phyloP scores from a whole-genome alignment of 2,113 vertebrate genomes.

The Pseudolaguvia tuberculata region DNA sequence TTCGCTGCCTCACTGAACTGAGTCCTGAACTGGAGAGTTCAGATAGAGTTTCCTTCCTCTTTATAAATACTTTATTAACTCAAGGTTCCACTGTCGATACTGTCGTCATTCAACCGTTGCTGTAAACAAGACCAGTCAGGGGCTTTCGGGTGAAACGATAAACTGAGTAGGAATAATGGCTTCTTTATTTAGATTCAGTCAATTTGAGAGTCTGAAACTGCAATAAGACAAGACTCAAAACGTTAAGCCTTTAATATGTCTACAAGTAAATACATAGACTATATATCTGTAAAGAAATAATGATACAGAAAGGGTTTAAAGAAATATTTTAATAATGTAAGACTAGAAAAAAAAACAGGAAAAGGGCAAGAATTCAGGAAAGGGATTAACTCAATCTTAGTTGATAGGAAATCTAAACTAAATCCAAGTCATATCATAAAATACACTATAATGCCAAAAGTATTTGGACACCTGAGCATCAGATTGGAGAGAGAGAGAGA shows the following conservation, averaged over 20 bases:
- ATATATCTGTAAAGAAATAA: neutral
- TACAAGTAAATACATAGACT: neutral
- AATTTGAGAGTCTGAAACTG: neutral
- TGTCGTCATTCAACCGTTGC: constrained; percentile 7
- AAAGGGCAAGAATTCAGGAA: too few species aligned
- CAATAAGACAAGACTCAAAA: constrained; percentile 8
- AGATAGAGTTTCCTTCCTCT: constrained; percentile 24
- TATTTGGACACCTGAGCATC: too few species aligned
- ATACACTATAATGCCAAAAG: too few species aligned
- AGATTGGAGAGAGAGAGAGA: too few species aligned
- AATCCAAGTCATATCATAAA: too few species aligned
- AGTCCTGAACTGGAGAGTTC: constrained; percentile 32
- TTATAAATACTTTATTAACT: constrained; percentile 23
- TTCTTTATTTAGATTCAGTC: constrained; percentile 3
- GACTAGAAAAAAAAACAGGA: too few species aligned
- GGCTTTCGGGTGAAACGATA: constrained; percentile 27
- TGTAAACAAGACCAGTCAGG: constrained; percentile 34
- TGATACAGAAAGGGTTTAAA: too few species aligned
- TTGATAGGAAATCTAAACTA: neutral
- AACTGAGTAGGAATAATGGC: neutral
- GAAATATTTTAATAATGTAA: too few species aligned
- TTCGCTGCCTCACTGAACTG: constrained; percentile 41
- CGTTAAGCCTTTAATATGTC: constrained; percentile 3
- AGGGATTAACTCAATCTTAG: too few species aligned
- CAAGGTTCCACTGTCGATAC: constrained; percentile 36